These are phyloP conservation scores for Megaustenia siamemsis DNA, from an alignment of 2,888 invertebrate genomes.

Conservation along the genomic window DNA sequence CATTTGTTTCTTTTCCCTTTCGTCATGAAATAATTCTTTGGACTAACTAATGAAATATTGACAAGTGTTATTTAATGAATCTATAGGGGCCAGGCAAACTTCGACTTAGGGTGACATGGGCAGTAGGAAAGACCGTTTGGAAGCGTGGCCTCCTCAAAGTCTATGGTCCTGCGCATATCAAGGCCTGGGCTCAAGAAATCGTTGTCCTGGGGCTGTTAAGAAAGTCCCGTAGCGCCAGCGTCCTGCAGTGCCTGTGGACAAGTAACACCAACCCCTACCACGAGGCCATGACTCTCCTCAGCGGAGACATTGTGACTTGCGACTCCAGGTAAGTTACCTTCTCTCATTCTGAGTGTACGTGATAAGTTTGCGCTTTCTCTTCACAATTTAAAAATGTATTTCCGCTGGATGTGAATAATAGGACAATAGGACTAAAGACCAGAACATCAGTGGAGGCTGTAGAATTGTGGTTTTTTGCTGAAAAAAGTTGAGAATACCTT, in stretches of 20 bases:
- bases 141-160: conserved; percentile 73
- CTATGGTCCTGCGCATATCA: conserved; percentile 69
- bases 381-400: no score
- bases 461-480: no score
- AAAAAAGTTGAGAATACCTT: no score
- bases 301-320: conserved; percentile 72
- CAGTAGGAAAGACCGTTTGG: conserved; percentile 62
- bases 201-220: conserved; percentile 74
- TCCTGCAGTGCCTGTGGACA: conserved; percentile 75
- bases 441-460: no score
- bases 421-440: no score
- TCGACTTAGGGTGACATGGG: conserved; percentile 71
- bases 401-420: no score
- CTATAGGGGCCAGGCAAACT: conserved; percentile 72
- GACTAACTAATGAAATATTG: no score
- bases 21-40: no score
- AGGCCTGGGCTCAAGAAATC: conserved; percentile 76
- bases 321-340: conserved; percentile 69
- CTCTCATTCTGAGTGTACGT: no score
- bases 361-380: no score
- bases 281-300: conserved; percentile 74
- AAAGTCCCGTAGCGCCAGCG: conserved; percentile 68
- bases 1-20: no score
- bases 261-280: conserved; percentile 74
- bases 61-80: no score